A percentile compares a stretch with the other conserved stretches of the same genome.
phyloP scores from a whole-genome alignment of 2,113 vertebrate species.

The Sinosuthora webbiana region DNA sequence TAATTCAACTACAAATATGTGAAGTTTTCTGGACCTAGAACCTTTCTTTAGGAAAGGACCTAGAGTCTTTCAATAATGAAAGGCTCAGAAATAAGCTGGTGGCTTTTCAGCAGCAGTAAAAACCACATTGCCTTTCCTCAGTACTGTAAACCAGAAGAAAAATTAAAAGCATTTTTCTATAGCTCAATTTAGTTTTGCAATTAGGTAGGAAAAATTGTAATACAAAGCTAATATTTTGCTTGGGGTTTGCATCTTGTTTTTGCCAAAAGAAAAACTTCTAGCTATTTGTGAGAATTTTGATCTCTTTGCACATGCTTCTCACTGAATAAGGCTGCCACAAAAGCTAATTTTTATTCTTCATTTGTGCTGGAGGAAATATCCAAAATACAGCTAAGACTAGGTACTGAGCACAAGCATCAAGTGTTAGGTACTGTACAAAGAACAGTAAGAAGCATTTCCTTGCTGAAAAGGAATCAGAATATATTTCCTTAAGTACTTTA shows the following conservation, averaged over 20 bases:
- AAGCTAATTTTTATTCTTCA: background rate
- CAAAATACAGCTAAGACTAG: background rate
- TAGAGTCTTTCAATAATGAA: no score
- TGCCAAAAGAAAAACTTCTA: background rate
- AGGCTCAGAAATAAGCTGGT: background rate
- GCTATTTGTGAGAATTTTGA: background rate
- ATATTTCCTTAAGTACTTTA: background rate
- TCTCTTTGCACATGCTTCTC: background rate
- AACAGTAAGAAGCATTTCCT: background rate
- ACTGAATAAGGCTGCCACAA: background rate
- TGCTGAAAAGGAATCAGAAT: background rate
- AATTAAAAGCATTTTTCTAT: conserved; percentile 1
- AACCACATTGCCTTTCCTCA: background rate
- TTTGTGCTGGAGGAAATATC: background rate
- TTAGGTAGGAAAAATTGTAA: background rate
- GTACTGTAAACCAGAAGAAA: background rate
- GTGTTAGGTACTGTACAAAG: background rate
- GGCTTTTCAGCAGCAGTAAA: background rate
- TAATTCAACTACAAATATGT: background rate
- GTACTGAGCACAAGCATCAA: background rate
- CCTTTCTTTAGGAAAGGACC: background rate
- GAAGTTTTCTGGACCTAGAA: background rate
- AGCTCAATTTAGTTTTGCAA: background rate
- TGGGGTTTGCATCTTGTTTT: background rate
- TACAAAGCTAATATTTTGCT: conserved; percentile 17